phyloP scores from a whole-genome alignment of 1,140 invertebrate genomes.

The Tetramorium parvispinum region DNA sequence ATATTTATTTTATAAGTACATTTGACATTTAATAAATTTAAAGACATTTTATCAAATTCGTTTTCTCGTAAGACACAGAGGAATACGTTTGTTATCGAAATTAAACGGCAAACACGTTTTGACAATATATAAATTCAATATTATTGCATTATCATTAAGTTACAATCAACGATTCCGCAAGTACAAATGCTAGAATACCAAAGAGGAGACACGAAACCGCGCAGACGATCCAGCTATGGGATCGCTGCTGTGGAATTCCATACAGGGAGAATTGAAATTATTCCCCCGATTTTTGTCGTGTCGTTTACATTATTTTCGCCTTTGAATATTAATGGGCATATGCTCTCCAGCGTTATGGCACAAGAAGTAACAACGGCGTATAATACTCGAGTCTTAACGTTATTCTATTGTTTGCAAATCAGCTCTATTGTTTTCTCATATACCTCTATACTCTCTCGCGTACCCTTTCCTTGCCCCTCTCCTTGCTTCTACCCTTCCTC shows the following conservation, averaged over 20 bases:
- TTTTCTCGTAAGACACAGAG: neutral
- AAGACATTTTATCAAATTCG: neutral
- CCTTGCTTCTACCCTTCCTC: conserved; percentile 34
- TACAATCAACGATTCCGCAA: conserved; percentile 3
- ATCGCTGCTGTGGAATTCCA: conserved; percentile 79
- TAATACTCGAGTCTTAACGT: conserved; percentile 86
- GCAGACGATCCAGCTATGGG: conserved; percentile 52
- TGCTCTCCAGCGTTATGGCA: conserved; percentile 85
- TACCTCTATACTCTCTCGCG: conserved; percentile 77
- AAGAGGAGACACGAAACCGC: conserved; percentile 60
- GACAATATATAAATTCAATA: neutral
- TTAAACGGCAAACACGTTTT: neutral
- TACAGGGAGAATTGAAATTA: conserved; percentile 85
- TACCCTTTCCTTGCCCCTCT: conserved; percentile 53
- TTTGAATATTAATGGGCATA: conserved; percentile 87
- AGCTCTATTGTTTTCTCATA: conserved; percentile 87
- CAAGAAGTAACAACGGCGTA: conserved; percentile 85
- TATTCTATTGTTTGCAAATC: conserved; percentile 87
- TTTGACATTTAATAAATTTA: neutral
- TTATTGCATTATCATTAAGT: neutral
- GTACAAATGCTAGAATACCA: neutral
- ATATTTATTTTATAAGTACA: neutral
- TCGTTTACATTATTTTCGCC: conserved; percentile 87
- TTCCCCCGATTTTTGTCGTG: conserved; percentile 85
- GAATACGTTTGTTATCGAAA: neutral